Evolutionary conservation across 2,113 vertebrate genomes (phyloP), one percentile per base, ranked within the genome.

Genomic region (Delphinus delphis): DNA sequence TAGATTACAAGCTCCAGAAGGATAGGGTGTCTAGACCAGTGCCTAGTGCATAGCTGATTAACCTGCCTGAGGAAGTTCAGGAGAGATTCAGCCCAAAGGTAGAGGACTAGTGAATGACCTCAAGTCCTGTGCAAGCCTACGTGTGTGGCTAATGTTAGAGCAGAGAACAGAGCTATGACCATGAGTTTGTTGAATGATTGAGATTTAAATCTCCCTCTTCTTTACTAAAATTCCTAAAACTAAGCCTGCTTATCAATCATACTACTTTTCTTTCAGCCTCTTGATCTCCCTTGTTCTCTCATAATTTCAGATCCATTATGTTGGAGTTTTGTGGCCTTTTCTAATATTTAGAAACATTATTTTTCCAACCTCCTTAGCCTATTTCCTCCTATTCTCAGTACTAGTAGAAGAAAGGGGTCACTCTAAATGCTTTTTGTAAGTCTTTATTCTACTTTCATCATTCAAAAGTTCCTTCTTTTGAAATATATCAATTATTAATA

Each of bases 301-400:
- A 44, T 26, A 84, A 90, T 63, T 97, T 95, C 33, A 94, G 31
- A 65, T 53, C 60, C 70, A 87, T 73, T 80, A 74, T 38, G 63
- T n/a, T 90, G 18, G 28, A 81, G 31, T 86, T 92, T 89, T 93
- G 92, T 79, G 41, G 73, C 47, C 77, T 96, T 96, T 89, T 89
- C 60, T 96, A 88, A 74, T 88, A 97, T 80, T 89, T 92, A 88
- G 63, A 92, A 93, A 96, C 55, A 85, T 88, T 95, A 62, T 76
- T 93, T 94, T 98, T 91, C 70, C 60, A 85, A 89, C 95, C 60
- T 96, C 82, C 55, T 91, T 65, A 86, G 26, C 33, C 70, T 79
- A 58, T 91, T 96, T 88, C 81, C 62, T 93, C 80, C 53, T 62
- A 23, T 68, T 25, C 26, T 60, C 58, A 76, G 53, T 31, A 25